Percentiles rank a stretch among this genome's conserved stretches.
Conservation (phyloP, 2,113 vertebrate species). For the Thymallus thymallus region DNA sequence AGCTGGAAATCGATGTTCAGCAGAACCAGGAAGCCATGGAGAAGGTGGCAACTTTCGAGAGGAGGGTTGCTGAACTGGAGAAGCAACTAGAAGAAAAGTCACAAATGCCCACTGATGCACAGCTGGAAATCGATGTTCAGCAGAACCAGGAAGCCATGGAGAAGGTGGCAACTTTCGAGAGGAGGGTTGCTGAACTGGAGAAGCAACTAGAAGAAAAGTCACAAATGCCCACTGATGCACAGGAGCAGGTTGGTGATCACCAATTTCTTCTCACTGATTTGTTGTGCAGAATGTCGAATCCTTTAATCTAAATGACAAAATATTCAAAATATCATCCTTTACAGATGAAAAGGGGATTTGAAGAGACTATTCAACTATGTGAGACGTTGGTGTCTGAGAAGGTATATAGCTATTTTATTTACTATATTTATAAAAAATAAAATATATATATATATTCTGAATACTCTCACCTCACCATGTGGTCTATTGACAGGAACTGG, state of each 20-base stretch:
- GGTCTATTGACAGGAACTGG: slow-evolving; percentile 5
- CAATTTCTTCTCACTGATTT: background rate
- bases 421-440: no score
- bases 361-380: slow-evolving; percentile 81
- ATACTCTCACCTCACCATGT: background rate
- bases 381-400: slow-evolving; percentile 78
- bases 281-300: background rate
- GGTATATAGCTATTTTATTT: slow-evolving; percentile 40
- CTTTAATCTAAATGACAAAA: background rate
- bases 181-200: slow-evolving; percentile 42
- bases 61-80: slow-evolving; percentile 41
- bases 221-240: background rate
- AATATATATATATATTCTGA: background rate
- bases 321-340: slow-evolving; percentile 13
- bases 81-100: slow-evolving; percentile 43
- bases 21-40: slow-evolving; percentile 20
- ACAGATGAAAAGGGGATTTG: slow-evolving; percentile 70
- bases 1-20: no score
- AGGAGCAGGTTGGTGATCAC: no score
- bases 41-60: slow-evolving; percentile 34
- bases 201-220: slow-evolving; percentile 37
- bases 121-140: no score
- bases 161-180: slow-evolving; percentile 36
- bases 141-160: slow-evolving; percentile 44
- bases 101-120: slow-evolving; percentile 4